These are phyloP conservation scores for Micronycteris hirsuta DNA, from an alignment of 2,113 vertebrate species.

Conservation along the genomic window DNA sequence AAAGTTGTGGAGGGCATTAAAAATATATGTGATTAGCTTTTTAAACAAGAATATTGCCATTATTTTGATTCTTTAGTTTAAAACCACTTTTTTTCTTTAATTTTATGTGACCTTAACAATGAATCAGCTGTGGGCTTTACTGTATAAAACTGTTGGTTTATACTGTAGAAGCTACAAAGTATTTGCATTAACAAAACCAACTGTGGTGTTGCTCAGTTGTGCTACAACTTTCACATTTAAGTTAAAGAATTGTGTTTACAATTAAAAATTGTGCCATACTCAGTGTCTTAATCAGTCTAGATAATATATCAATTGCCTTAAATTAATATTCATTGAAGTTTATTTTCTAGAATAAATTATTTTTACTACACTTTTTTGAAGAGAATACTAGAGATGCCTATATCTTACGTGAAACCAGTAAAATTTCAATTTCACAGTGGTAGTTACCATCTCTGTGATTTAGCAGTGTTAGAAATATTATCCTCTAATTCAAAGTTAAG, in stretches of 20 bases:
- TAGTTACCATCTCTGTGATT: constrained; percentile 25
- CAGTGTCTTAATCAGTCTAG: background rate
- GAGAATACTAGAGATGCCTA: background rate
- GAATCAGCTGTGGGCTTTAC: constrained; percentile 13
- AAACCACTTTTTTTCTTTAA: background rate
- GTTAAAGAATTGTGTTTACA: constrained; percentile 45
- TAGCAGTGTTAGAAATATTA: background rate
- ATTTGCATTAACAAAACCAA: constrained; percentile 34
- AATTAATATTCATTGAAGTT: background rate
- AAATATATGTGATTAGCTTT: background rate
- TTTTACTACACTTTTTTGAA: background rate
- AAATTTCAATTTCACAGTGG: constrained; percentile 14
- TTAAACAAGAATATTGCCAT: background rate
- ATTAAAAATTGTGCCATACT: background rate
- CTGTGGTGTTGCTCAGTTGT: background rate
- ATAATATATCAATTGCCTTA: background rate
- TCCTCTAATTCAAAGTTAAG: background rate
- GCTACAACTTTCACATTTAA: background rate
- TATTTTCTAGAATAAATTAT: constrained; percentile 28
- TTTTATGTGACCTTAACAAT: background rate
- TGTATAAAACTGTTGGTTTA: constrained; percentile 30
- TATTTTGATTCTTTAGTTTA: constrained; percentile 19
- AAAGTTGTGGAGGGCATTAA: background rate
- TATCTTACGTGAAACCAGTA: constrained; percentile 8
- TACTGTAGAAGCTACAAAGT: constrained; percentile 42